phyloP scores from a whole-genome alignment of 2,113 vertebrate genomes.

The Melanerpes formicivorus region DNA sequence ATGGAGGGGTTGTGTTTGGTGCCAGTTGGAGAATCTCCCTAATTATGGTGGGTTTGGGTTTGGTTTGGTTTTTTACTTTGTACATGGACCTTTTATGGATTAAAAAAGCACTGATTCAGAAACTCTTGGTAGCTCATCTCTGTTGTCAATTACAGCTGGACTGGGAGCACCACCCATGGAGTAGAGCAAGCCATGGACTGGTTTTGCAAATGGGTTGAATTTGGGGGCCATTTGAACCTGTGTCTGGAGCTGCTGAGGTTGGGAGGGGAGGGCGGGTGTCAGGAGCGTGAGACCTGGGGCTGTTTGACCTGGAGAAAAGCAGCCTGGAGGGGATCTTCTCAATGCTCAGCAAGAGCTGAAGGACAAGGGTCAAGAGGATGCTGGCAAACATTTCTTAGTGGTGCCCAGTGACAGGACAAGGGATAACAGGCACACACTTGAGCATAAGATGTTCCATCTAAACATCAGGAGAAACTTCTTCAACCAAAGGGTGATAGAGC shows the following conservation, averaged over 20 bases:
- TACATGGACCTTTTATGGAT: constrained; percentile 41
- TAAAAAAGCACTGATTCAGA: constrained; percentile 60
- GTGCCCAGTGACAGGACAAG: too few relatives aligned
- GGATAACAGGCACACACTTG: too few relatives aligned
- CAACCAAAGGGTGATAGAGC: too few relatives aligned
- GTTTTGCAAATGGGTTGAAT: background rate
- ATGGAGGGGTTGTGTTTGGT: fast-evolving
- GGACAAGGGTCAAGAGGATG: too few relatives aligned
- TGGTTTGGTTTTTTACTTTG: background rate
- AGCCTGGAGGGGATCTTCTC: too few relatives aligned
- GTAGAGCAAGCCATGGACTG: fast-evolving
- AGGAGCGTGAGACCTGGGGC: too few relatives aligned
- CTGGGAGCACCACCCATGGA: fast-evolving
- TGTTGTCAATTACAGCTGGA: fast-evolving
- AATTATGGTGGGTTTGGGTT: background rate
- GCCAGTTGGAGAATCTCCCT: background rate
- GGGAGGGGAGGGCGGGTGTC: background rate
- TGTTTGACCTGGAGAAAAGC: too few relatives aligned
- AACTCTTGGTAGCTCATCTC: fast-evolving
- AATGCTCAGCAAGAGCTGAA: too few relatives aligned
- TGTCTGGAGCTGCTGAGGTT: background rate
- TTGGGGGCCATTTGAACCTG: background rate
- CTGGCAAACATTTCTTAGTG: too few relatives aligned
- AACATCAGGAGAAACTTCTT: too few relatives aligned
- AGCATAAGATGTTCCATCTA: too few relatives aligned